Base-by-base conservation (phyloP, 2,797 vertebrate species). In the Lagorchestes hirsutus region DNA sequence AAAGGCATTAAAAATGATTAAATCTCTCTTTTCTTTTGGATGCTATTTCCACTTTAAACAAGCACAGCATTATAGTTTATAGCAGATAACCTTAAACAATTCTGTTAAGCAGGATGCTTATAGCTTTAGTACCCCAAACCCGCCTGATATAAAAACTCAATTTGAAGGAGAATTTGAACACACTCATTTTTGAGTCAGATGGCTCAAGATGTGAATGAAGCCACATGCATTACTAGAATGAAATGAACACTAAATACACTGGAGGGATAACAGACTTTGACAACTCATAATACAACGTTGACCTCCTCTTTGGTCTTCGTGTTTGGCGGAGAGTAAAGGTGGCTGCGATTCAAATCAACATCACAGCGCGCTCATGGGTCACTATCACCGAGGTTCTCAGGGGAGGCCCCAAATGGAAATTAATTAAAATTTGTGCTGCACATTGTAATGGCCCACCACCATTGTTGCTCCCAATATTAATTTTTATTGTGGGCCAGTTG, bases 391-490 rank as follows among this genome's bases (percentile, higher is more conserved):
- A 98, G 98, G 97, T 98, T 98, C 99, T 99, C 98, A 98, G 98
- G 99, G 99, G 99, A 99, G 98, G 99, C 99, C 98, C 98, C 97
- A 99, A 99, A 99, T 99, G 99, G 99, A 99, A 99, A 99, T 99
- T 99, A 99, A 99, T 99, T 99, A 99, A 99, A 99, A 99, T 99
- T 99, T 99, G 99, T 99, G 98, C 99, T 98, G 99, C 99, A 98
- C 99, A 99, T 98, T 97, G 99, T 99, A 98, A 99, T 99, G 99
- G 99, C 99, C 99, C 99, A 98, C 98, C 97, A 98, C 99, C 98
- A 99, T 99, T 99, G 99, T 99, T 99, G 99, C 98, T 98, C 98
- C 97, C 99, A 98, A 99, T 99, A 99, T 99, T 99, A 99, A 99
- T 98, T 99, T 99, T 99, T 99, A 99, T 99, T 98, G 99, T 99